Conservation (phyloP, 2,113 vertebrate species). For the Collichthys lucidus region DNA sequence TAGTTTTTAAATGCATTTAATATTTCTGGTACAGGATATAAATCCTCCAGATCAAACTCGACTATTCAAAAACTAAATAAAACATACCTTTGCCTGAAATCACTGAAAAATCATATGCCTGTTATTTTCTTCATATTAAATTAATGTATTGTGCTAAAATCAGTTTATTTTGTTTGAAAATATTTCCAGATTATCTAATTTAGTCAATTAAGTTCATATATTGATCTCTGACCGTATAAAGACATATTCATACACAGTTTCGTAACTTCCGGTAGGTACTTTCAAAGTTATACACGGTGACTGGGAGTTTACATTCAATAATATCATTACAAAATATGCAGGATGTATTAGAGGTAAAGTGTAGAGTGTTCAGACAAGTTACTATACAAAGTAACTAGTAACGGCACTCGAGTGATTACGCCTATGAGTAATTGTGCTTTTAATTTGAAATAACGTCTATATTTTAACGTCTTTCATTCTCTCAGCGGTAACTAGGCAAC, state of each 20-base stretch:
- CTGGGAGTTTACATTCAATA: background rate
- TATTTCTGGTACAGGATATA: too few species aligned
- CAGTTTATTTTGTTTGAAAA: background rate
- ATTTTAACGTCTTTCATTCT: background rate
- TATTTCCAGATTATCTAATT: background rate
- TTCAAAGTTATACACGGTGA: background rate
- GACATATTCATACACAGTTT: too few species aligned
- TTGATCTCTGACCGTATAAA: too few species aligned
- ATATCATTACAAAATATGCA: background rate
- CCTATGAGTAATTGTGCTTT: background rate
- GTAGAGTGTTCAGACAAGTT: background rate
- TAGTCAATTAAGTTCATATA: too few species aligned
- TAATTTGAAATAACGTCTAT: background rate
- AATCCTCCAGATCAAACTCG: too few species aligned
- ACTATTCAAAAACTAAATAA: too few species aligned
- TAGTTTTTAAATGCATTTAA: too few species aligned
- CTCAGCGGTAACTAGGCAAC: slow-evolving; percentile 75
- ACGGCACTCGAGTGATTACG: background rate
- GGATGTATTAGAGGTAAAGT: background rate
- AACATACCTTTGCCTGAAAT: too few species aligned
- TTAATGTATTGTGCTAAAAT: too few species aligned
- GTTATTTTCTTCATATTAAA: too few species aligned
- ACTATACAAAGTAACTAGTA: background rate
- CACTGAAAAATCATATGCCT: too few species aligned
- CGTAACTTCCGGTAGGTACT: background rate